Conservation (phyloP, 2,113 vertebrate genomes). For the Lophotis ruficrista region DNA sequence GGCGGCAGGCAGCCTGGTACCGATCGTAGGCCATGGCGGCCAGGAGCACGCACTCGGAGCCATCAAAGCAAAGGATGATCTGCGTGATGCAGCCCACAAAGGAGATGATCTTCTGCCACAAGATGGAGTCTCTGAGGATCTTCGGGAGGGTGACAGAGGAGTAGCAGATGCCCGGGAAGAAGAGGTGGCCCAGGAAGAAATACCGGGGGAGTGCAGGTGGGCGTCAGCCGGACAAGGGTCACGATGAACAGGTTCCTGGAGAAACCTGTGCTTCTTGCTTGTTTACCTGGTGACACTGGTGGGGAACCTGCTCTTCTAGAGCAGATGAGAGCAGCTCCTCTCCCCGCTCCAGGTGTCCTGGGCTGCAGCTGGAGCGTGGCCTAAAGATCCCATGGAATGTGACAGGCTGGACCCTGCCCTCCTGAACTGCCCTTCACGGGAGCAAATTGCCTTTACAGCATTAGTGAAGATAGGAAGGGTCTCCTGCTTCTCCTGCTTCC, state of each 20-base stretch:
- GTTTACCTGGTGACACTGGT: too few species aligned
- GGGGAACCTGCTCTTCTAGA: too few species aligned
- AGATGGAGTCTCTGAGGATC: background rate
- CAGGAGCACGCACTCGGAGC: background rate
- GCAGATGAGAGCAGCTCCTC: background rate
- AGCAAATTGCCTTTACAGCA: background rate
- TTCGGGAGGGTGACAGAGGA: background rate
- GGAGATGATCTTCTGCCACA: background rate
- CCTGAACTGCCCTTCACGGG: background rate
- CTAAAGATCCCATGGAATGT: background rate
- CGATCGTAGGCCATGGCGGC: background rate
- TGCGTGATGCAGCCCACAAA: background rate
- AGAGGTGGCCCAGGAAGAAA: background rate
- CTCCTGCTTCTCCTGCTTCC: background rate
- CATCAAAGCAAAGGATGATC: background rate
- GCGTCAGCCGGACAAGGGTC: background rate
- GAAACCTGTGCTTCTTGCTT: too few species aligned
- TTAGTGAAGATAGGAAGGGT: background rate
- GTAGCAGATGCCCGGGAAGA: background rate
- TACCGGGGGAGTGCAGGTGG: background rate
- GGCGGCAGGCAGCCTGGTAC: background rate
- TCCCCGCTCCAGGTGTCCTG: background rate
- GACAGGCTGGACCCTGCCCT: background rate
- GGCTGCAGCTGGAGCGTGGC: background rate
- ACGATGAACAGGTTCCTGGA: background rate